Evolutionary conservation across 2,113 vertebrate genomes (phyloP).

Genomic region (Tenebrosternarchus preto): DNA sequence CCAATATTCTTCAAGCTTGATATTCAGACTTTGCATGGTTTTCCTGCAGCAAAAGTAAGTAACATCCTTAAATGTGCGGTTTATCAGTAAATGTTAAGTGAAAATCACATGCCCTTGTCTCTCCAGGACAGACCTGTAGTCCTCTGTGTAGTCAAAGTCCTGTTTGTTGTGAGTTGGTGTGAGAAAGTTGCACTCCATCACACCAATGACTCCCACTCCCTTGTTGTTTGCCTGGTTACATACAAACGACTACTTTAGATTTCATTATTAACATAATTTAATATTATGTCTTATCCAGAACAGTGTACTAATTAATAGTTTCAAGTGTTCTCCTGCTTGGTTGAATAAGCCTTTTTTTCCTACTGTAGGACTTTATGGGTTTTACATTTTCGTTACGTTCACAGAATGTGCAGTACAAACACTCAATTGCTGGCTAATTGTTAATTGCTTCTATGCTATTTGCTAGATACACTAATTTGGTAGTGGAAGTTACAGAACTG

Average conservation of each 20-base stretch:
- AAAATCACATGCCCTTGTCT: background rate
- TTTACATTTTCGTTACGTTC: no score
- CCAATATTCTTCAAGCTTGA: conserved; percentile 93
- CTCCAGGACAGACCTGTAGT: conserved; percentile 82
- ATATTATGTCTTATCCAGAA: no score
- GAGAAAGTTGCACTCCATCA: conserved; percentile 93
- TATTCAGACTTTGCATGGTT: conserved; percentile 81
- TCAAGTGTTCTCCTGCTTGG: no score
- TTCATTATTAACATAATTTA: no score
- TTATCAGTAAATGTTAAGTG: background rate
- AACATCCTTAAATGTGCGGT: background rate
- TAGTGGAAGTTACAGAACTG: no score
- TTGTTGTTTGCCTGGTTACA: conserved; percentile 82
- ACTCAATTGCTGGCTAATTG: no score
- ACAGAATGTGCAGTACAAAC: no score
- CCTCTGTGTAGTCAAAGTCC: conserved; percentile 91
- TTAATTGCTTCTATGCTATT: no score
- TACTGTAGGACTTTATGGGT: no score
- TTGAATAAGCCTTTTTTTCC: no score
- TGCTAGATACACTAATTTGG: no score
- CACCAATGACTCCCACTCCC: conserved; percentile 91
- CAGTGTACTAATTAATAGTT: no score
- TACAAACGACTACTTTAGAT: background rate
- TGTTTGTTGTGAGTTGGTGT: conserved; percentile 98
- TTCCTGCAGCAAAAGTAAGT: conserved; percentile 70